phyloP scores from a whole-genome alignment of 2,113 vertebrate species.

The Talpa occidentalis region DNA sequence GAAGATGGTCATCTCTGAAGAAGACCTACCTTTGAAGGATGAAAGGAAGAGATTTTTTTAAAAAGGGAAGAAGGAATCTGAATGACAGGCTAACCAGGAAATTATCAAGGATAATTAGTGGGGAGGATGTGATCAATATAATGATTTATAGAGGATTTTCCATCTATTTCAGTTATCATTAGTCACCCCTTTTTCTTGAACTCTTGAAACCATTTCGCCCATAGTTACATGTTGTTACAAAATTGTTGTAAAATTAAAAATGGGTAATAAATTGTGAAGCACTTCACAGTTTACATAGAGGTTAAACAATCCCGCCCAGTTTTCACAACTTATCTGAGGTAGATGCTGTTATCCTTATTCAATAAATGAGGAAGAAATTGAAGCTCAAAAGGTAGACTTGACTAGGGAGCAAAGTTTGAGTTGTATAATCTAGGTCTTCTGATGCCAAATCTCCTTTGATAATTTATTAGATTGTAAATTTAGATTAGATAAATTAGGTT shows the following conservation, averaged over 20 bases:
- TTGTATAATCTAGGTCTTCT: neutral
- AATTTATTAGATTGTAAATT: conserved; percentile 10
- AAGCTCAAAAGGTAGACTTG: neutral
- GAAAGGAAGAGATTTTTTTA: neutral
- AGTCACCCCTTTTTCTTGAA: neutral
- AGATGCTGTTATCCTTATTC: neutral
- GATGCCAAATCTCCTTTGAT: neutral
- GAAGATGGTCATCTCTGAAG: conserved; percentile 6
- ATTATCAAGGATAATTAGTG: neutral
- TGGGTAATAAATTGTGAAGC: neutral
- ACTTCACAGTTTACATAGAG: neutral
- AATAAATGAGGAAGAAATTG: conserved; percentile 34
- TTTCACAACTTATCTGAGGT: neutral
- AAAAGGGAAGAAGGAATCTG: neutral
- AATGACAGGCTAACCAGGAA: neutral
- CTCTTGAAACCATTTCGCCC: neutral
- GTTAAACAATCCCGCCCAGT: neutral
- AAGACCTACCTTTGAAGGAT: neutral
- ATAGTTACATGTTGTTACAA: neutral
- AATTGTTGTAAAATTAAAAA: conserved; percentile 11
- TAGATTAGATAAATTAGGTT: neutral
- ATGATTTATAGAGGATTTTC: conserved; percentile 26
- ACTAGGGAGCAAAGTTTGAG: neutral
- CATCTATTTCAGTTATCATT: neutral
- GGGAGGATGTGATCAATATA: neutral